These are phyloP conservation scores for Cataglyphis hispanica DNA, from an alignment of 1,140 invertebrate species.

Conservation along the genomic window DNA sequence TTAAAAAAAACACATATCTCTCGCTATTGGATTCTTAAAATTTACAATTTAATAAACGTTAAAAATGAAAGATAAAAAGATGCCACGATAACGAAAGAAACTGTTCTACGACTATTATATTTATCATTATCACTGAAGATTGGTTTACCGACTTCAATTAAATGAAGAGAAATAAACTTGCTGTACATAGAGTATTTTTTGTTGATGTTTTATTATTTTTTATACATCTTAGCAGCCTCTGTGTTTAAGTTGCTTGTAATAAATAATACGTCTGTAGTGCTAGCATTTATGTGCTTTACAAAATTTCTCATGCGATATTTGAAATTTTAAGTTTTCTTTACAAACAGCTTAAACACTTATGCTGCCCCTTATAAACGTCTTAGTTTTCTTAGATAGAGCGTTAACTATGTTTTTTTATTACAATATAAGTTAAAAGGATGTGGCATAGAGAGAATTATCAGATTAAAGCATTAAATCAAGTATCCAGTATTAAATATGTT, in stretches of 20 bases:
- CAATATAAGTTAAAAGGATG: slow-evolving; percentile 49
- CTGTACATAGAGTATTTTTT: slow-evolving; percentile 85
- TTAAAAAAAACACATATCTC: slow-evolving; percentile 18
- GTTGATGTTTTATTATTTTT: slow-evolving; percentile 83
- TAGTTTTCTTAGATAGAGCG: slow-evolving; percentile 60
- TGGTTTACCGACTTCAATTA: slow-evolving; percentile 80
- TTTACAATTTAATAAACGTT: slow-evolving; percentile 51
- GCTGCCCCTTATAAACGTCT: slow-evolving; percentile 61
- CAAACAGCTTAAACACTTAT: slow-evolving; percentile 71
- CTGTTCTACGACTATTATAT: slow-evolving; percentile 79
- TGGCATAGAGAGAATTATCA: slow-evolving; percentile 47
- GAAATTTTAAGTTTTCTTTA: slow-evolving; percentile 21
- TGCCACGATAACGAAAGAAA: slow-evolving; percentile 65
- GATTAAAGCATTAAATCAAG: slow-evolving; percentile 56
- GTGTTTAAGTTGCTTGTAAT: slow-evolving; percentile 72
- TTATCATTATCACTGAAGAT: slow-evolving; percentile 78
- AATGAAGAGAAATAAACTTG: slow-evolving; percentile 82
- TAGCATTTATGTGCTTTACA: background rate
- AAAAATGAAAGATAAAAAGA: slow-evolving; percentile 18
- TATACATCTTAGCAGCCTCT: slow-evolving; percentile 64
- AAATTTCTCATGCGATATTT: background rate
- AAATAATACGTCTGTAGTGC: background rate
- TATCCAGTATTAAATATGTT: slow-evolving; percentile 45
- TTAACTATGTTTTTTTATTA: slow-evolving; percentile 45
- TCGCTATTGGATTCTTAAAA: slow-evolving; percentile 83